Evolutionary conservation across 2,888 invertebrate genomes (phyloP).

Genomic region (Zygaena filipendulae): DNA sequence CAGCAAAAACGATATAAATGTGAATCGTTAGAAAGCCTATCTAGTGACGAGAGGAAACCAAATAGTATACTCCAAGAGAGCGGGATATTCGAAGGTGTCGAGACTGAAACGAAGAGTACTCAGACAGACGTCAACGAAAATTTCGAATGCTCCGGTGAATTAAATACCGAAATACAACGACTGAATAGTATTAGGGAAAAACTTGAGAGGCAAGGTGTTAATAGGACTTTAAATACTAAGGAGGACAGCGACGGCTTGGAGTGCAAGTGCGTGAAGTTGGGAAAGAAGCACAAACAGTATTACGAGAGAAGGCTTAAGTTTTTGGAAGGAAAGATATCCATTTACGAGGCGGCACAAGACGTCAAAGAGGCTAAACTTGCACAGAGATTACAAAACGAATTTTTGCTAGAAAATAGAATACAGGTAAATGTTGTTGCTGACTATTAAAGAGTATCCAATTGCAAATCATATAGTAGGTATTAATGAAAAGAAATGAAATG

Average conservation of each 20-base stretch:
- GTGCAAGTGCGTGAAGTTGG: conserved; percentile 61
- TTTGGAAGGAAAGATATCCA: conserved; percentile 72
- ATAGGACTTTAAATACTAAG: conserved; percentile 52
- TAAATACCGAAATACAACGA: conserved; percentile 72
- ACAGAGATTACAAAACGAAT: conserved; percentile 72
- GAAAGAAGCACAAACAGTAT: conserved; percentile 71
- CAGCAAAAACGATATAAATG: conserved; percentile 57
- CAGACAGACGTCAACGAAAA: conserved; percentile 70
- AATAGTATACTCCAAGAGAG: conserved; percentile 75
- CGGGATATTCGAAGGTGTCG: conserved; percentile 76
- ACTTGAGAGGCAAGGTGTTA: conserved; percentile 69
- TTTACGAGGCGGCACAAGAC: conserved; percentile 75
- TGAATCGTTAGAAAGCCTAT: conserved; percentile 54
- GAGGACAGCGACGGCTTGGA: conserved; percentile 53
- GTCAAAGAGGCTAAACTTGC: conserved; percentile 70
- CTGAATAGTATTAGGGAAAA: conserved; percentile 72
- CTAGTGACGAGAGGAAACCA: conserved; percentile 58
- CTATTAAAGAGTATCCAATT: neutral
- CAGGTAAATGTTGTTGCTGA: too few species aligned
- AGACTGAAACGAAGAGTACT: conserved; percentile 55
- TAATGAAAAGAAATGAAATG: too few species aligned
- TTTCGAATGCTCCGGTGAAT: conserved; percentile 61
- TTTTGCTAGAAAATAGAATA: conserved; percentile 58
- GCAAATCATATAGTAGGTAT: too few species aligned
- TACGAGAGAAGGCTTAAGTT: conserved; percentile 74